Evolutionary conservation across 2,797 vertebrate species (phyloP).

Genomic region (Dendrocincla fuliginosa): DNA sequence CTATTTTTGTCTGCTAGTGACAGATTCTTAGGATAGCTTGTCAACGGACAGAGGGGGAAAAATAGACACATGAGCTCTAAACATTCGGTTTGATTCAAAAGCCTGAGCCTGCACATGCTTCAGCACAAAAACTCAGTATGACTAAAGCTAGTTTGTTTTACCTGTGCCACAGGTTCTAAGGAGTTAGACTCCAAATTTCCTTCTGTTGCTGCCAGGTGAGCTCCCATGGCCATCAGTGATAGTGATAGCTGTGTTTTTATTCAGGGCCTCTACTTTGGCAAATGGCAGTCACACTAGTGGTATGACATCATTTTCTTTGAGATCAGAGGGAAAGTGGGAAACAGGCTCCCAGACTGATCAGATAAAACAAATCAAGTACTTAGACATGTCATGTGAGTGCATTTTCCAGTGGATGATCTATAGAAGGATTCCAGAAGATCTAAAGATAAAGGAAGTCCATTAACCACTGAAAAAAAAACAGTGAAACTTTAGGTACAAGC

Average conservation of each 20-base stretch:
- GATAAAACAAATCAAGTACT: neutral
- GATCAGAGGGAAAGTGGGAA: neutral
- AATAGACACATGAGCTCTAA: neutral
- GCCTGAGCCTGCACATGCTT: neutral
- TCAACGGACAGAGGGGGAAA: neutral
- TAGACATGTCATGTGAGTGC: neutral
- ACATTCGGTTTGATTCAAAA: neutral
- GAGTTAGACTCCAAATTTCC: neutral
- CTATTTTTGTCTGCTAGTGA: conserved; percentile 28
- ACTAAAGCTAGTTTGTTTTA: neutral
- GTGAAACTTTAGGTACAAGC: neutral
- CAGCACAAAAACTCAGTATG: neutral
- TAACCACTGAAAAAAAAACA: neutral
- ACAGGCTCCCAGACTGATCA: neutral
- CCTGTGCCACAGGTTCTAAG: neutral
- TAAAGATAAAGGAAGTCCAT: neutral
- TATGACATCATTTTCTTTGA: neutral
- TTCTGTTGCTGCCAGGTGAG: neutral
- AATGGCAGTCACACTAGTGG: neutral
- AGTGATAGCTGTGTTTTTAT: neutral
- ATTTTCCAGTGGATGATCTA: neutral
- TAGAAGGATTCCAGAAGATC: neutral
- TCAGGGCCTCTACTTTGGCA: neutral
- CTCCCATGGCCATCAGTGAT: neutral
- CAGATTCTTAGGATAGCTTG: conserved; percentile 38